Evolutionary conservation across 2,797 vertebrate species (phyloP).

Genomic region (Typhlichthys eigenmanni): DNA sequence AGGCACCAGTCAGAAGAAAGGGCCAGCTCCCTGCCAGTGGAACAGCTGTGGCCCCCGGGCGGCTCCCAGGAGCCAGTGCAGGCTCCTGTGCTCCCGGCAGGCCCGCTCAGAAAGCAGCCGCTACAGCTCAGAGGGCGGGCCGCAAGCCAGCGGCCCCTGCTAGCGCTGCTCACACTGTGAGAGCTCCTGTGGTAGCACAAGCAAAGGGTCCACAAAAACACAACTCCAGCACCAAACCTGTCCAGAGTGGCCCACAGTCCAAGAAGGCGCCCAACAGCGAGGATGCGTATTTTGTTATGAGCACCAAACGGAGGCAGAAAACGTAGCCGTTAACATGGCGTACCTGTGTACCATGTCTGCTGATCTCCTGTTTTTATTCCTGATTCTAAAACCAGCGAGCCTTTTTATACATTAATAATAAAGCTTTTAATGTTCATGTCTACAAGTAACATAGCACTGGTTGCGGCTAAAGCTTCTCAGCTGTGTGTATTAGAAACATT

Average conservation of each 20-base stretch:
- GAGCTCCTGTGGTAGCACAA: slow-evolving; percentile 32
- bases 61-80: slow-evolving; percentile 52
- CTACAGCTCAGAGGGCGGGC: slow-evolving; percentile 31
- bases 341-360: too few relatives aligned
- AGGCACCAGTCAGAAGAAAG: slow-evolving; percentile 48
- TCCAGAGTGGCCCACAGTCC: slow-evolving; percentile 33
- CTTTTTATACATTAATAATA: not conserved
- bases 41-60: slow-evolving; percentile 31
- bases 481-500: not conserved
- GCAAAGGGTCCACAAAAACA: slow-evolving; percentile 21
- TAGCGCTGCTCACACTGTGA: slow-evolving; percentile 43
- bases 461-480: slow-evolving; percentile 1
- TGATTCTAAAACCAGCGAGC: slow-evolving; percentile 5
- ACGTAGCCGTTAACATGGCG: slow-evolving; percentile 53
- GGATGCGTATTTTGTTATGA: slow-evolving; percentile 90
- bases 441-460: slow-evolving; percentile 25
- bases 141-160: slow-evolving; percentile 30
- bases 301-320: slow-evolving; percentile 80
- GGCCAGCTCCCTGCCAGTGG: slow-evolving; percentile 32
- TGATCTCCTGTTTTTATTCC: not conserved
- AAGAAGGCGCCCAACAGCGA: slow-evolving; percentile 64
- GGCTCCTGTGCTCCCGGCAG: slow-evolving; percentile 71
- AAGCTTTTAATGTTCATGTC: not conserved
- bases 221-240: slow-evolving; percentile 38
- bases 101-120: slow-evolving; percentile 73